Evolutionary conservation across 1,140 invertebrate genomes (phyloP).

Genomic region (Orussus abietinus): DNA sequence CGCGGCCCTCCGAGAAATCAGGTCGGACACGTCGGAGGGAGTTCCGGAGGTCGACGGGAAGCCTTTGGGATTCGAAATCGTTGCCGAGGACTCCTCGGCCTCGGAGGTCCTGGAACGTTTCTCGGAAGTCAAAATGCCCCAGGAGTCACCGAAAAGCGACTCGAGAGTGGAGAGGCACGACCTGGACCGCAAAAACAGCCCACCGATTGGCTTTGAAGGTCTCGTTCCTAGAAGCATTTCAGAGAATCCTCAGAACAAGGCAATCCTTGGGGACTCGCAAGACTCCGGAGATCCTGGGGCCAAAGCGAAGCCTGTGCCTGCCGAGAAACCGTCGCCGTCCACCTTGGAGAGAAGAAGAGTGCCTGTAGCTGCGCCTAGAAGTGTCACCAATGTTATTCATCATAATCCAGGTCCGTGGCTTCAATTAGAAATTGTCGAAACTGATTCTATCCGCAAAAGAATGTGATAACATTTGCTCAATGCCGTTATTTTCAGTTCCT

Average conservation of each 20-base stretch:
- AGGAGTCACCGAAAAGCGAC: slow-evolving; percentile 14
- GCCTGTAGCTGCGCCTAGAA: slow-evolving; percentile 58
- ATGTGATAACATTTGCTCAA: no score
- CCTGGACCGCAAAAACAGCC: slow-evolving; percentile 19
- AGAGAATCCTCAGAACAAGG: slow-evolving; percentile 17
- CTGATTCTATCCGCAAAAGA: no score
- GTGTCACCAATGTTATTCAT: slow-evolving; percentile 41
- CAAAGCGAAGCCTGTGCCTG: slow-evolving; percentile 31
- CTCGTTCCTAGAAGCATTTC: slow-evolving; percentile 18
- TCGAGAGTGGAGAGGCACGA: slow-evolving; percentile 20
- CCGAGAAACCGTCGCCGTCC: slow-evolving; percentile 37
- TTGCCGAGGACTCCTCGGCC: no score
- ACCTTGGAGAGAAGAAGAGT: slow-evolving; percentile 42
- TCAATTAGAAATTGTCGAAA: slow-evolving; percentile 4
- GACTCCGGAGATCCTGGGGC: slow-evolving; percentile 17
- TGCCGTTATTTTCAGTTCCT: slow-evolving; percentile 9
- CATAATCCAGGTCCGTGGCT: slow-evolving; percentile 16
- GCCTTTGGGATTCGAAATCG: slow-evolving; percentile 16
- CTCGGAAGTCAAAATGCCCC: slow-evolving; percentile 6
- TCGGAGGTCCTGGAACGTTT: background rate
- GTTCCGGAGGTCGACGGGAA: slow-evolving; percentile 17
- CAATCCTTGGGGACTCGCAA: slow-evolving; percentile 19
- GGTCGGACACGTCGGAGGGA: slow-evolving; percentile 16
- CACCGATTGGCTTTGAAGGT: slow-evolving; percentile 28
- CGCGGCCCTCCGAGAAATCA: slow-evolving; percentile 13